These are phyloP conservation scores for Leptura quadrifasciata DNA, from an alignment of 2,888 invertebrate genomes.

Conservation along the genomic window DNA sequence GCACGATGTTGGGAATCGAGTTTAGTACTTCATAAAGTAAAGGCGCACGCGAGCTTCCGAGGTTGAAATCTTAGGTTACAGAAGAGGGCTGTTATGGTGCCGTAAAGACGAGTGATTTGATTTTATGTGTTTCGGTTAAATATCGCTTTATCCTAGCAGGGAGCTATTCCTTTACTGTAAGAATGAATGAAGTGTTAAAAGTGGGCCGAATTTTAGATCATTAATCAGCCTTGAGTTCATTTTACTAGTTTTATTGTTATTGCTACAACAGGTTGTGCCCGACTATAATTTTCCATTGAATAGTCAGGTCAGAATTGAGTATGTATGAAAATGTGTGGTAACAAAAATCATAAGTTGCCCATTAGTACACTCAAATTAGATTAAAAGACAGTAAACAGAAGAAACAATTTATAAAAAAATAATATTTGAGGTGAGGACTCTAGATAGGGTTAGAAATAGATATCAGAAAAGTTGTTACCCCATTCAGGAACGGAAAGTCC, in stretches of 20 bases:
- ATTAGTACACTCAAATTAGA: too few species aligned
- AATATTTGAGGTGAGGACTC: too few species aligned
- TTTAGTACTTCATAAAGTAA: conserved; percentile 75
- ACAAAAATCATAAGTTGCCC: not conserved
- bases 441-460: too few species aligned
- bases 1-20: conserved; percentile 70
- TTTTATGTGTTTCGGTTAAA: conserved; percentile 74
- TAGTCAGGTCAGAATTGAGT: not conserved
- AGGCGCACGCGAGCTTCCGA: conserved; percentile 74
- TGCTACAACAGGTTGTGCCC: conserved; percentile 17
- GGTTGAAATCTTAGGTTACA: conserved; percentile 73
- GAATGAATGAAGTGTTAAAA: conserved; percentile 48
- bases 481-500: too few species aligned
- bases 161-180: conserved; percentile 42
- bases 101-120: conserved; percentile 74
- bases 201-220: conserved; percentile 43
- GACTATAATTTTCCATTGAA: not conserved
- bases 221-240: conserved; percentile 39
- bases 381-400: too few species aligned
- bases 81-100: conserved; percentile 73
- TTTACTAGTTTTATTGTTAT: conserved; percentile 38
- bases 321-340: not conserved
- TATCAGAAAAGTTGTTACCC: too few species aligned
- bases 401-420: too few species aligned
- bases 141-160: conserved; percentile 70